Evolutionary conservation across 2,888 invertebrate species (phyloP).

Genomic region (Argyra leucocephala): DNA sequence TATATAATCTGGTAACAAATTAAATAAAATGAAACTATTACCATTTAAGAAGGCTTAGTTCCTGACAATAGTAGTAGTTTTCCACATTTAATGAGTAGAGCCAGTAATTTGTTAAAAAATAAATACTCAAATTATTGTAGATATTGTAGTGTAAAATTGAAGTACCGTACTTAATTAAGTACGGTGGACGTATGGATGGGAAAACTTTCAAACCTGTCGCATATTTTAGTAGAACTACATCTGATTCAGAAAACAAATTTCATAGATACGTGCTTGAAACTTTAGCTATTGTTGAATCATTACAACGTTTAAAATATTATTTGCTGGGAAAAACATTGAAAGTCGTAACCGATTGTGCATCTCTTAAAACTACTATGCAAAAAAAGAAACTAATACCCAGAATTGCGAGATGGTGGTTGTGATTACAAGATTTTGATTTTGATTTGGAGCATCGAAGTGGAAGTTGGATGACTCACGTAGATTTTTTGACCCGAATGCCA

Average conservation of each 20-base stretch:
- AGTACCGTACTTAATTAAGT: too few species aligned
- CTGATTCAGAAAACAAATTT: conserved; percentile 3
- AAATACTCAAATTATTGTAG: too few species aligned
- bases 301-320: conserved; percentile 9
- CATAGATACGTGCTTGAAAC: conserved; percentile 15
- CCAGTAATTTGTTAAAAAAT: too few species aligned
- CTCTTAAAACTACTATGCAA: conserved; percentile 18
- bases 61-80: too few species aligned
- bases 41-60: too few species aligned
- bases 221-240: conserved; percentile 12
- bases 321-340: not conserved
- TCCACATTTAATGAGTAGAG: too few species aligned
- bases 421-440: conserved; percentile 15
- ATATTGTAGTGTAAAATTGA: too few species aligned
- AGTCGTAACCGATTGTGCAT: conserved; percentile 15
- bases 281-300: conserved; percentile 14
- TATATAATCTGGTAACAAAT: too few species aligned
- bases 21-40: too few species aligned
- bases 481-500: not conserved
- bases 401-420: conserved; percentile 14
- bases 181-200: not conserved
- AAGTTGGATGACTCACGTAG: conserved; percentile 10
- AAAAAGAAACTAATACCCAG: conserved; percentile 25
- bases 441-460: conserved; percentile 7
- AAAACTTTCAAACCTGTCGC: conserved; percentile 10